Conservation (phyloP, 2,888 invertebrate species). For the Ophion ellenae region DNA sequence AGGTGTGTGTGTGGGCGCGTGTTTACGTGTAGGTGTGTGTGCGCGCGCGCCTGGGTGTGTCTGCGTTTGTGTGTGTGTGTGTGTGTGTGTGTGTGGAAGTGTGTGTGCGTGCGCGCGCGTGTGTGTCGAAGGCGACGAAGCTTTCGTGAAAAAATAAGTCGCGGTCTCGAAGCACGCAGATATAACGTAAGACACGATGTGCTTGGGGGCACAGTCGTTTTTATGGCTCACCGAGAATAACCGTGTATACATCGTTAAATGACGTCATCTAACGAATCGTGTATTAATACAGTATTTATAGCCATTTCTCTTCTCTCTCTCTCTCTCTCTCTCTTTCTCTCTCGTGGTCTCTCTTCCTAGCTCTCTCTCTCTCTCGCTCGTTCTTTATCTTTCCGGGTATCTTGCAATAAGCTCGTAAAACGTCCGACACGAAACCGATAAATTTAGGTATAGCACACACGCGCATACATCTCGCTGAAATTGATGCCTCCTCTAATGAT, state of each 20-base stretch:
- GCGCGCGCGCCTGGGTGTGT: neutral
- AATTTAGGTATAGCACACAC: slow-evolving; percentile 69
- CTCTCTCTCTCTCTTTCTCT: slow-evolving; percentile 37
- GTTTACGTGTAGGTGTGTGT: neutral
- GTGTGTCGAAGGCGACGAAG: neutral
- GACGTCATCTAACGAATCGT: slow-evolving; percentile 78
- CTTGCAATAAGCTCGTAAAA: slow-evolving; percentile 72
- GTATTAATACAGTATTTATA: slow-evolving; percentile 78
- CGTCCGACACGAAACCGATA: slow-evolving; percentile 71
- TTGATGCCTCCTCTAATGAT: slow-evolving; percentile 44
- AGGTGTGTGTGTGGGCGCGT: neutral
- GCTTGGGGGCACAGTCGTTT: slow-evolving; percentile 58
- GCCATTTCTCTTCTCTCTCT: slow-evolving; percentile 62
- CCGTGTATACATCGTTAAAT: slow-evolving; percentile 71
- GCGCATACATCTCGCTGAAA: slow-evolving; percentile 45
- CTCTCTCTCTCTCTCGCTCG: slow-evolving; percentile 16
- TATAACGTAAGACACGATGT: slow-evolving; percentile 50
- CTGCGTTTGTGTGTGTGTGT: neutral
- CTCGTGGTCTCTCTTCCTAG: slow-evolving; percentile 29
- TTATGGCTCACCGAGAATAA: slow-evolving; percentile 72
- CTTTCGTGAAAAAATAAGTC: slow-evolving; percentile 30
- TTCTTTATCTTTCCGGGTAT: slow-evolving; percentile 56
- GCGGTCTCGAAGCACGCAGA: slow-evolving; percentile 35
- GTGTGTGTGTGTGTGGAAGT: neutral
- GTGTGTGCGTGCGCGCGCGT: too few species aligned